Conservation (phyloP, 2,113 vertebrate genomes). For the Melanostigma gelatinosum region DNA sequence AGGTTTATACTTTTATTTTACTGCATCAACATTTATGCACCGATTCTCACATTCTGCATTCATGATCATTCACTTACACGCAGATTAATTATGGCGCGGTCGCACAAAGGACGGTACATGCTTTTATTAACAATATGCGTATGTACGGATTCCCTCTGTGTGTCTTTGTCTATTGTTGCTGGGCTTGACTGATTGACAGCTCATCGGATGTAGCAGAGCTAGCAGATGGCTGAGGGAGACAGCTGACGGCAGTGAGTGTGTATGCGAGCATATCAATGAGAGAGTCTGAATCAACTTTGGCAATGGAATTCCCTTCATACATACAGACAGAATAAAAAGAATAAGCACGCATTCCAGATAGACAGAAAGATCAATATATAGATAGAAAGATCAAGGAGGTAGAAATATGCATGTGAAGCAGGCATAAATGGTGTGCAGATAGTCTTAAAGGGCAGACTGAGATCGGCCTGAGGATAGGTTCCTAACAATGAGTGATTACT, state of each 20-base stretch:
- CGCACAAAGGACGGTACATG: background rate
- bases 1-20: background rate
- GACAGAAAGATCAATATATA: slow-evolving; percentile 15
- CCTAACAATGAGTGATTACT: slow-evolving; percentile 84
- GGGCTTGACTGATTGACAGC: slow-evolving; percentile 59
- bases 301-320: slow-evolving; percentile 21
- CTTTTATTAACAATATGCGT: background rate
- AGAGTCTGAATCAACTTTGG: slow-evolving; percentile 16
- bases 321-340: background rate
- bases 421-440: slow-evolving; percentile 41
- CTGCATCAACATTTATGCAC: background rate
- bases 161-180: slow-evolving; percentile 41
- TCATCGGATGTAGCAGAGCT: slow-evolving; percentile 33
- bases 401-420: slow-evolving; percentile 29
- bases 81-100: background rate
- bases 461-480: slow-evolving; percentile 55
- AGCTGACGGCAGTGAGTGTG: slow-evolving; percentile 37
- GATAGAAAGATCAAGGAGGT: background rate
- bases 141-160: slow-evolving; percentile 11
- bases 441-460: slow-evolving; percentile 75
- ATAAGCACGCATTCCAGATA: background rate
- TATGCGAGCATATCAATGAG: slow-evolving; percentile 46
- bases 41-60: background rate
- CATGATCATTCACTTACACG: background rate
- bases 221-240: slow-evolving; percentile 56